Base-by-base conservation (phyloP, 2,113 vertebrate species). In the Beaufortia kweichowensis region DNA sequence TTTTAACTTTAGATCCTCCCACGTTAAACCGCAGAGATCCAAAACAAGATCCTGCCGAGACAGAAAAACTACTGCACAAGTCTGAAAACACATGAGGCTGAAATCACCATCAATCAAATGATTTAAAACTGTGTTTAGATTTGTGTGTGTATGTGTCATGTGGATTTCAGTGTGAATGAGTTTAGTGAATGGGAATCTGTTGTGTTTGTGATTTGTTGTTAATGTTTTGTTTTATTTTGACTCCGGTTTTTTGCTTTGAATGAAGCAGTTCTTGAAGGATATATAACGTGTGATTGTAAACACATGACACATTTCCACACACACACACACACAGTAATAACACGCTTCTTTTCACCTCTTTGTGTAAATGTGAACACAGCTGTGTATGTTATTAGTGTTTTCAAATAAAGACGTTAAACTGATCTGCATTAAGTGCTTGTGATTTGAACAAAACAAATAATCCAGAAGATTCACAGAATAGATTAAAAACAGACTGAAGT, bases 241-340 rank as follows among this genome's bases (percentile, higher is more conserved):
- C 81, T 83, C 79, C 69, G 77, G 77, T 70, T 77, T 77, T 81
- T 64, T 64, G 57, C 59, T 72, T 63, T n/a, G 1, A 60, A 12
- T 9, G 62, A 79, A 80, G 81, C 74, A 69, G 24, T 67, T 69
- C 33, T 39, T 83, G 81, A 83, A 83, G 81, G 68, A 83, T 7
- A 17, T 24, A 14, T 71, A 77, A 57, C 31, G 75, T 14, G 41
- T 59, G 5, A 53, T 19, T 76, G 66, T 62, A 73, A 74, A n/a
- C 53, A 26, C 41, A 35, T 24, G 29, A 71, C 46, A 24, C 21
- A 46, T n/a, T n/a, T n/a, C n/a, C 29, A 59, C 29, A 60, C 14
- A 35, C 5, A 14, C 43, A 66, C 23, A 65, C 65, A 76, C 23
- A 63, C 5, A 55, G 24, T 48, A 26, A 35, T 21, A 69, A 48